Evolutionary conservation across 2,113 vertebrate genomes (phyloP), one percentile per base, ranked within the genome.

Genomic region (Paradisaea rubra): DNA sequence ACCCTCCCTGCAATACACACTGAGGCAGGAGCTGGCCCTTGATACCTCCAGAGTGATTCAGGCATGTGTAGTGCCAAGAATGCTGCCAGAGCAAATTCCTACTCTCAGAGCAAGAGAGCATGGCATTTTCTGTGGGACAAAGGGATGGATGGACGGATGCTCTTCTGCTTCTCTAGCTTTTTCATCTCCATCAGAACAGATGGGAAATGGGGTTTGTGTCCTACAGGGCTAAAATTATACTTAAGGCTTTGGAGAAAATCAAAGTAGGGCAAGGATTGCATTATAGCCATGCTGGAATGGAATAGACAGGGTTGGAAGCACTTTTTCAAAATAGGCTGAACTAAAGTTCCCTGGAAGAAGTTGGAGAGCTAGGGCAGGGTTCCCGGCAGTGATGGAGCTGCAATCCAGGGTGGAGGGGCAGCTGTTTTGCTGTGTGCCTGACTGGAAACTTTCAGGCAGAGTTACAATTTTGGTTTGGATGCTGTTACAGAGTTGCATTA

Each of bases 401-500:
- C 44, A 72, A 27, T 68, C 65, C n/a, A 17, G 54, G 2, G 35
- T 80, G 63, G 50, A 73, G 89, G 14, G 59, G 27, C 11, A 80
- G 74, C 7, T 72, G 9, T 61, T 95, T 79, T 57, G n/a, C 25
- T 77, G 50, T 23, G 63, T 0, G 53, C 21, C 41, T 77, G 74
- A 47, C 68, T 73, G 93, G 88, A 91, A 93, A 73, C 11, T 65
- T 69, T 24, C 42, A 85, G 74, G 59, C 88, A 95, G 59, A 79
- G 74, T 61, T 83, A 85, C 42, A 88, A 9, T 93, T 90, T 80
- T 91, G 90, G 90, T 94, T 93, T 94, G 95, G 91, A 80, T 39
- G 59, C 8, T 57, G 35, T 49, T 41, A 35, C 7, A 23, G 57
- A 85, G 49, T 41, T 50, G 59, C 66, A 14, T 82, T 80, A 27